phyloP scores from a whole-genome alignment of 1,140 invertebrate species.

The Hydropsyche tenuis region DNA sequence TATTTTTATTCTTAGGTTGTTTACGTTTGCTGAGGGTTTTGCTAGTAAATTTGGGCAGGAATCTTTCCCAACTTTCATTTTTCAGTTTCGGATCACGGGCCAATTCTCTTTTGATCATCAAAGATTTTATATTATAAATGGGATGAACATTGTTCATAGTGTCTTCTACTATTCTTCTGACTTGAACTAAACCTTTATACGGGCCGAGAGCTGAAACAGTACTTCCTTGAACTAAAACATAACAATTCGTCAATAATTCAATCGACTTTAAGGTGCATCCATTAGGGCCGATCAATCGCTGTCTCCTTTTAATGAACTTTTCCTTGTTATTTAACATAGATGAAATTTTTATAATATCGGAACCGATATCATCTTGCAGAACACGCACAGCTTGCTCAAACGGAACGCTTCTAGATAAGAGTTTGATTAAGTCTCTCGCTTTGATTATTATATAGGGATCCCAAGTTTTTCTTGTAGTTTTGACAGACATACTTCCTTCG shows the following conservation, averaged over 20 bases:
- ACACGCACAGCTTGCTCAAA: slow-evolving; percentile 91
- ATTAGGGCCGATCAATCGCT: slow-evolving; percentile 95
- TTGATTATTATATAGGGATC: slow-evolving; percentile 98
- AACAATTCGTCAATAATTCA: slow-evolving; percentile 97
- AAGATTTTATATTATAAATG: slow-evolving; percentile 98
- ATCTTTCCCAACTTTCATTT: slow-evolving; percentile 97
- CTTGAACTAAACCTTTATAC: slow-evolving; percentile 92
- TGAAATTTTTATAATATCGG: slow-evolving; percentile 98
- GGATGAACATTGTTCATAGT: slow-evolving; percentile 99
- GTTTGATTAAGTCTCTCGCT: slow-evolving; percentile 94
- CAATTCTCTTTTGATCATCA: slow-evolving; percentile 98
- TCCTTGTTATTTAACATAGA: slow-evolving; percentile 90
- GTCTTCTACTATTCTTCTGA: slow-evolving; percentile 91
- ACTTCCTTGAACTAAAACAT: slow-evolving; percentile 96
- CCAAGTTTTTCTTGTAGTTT: slow-evolving; percentile 97
- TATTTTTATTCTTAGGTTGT: slow-evolving; percentile 82
- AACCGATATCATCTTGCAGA: slow-evolving; percentile 87
- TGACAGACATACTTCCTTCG: slow-evolving; percentile 94
- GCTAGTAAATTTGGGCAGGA: slow-evolving; percentile 94
- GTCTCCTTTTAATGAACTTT: slow-evolving; percentile 94
- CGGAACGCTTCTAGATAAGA: slow-evolving; percentile 94
- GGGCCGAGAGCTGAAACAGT: slow-evolving; percentile 97
- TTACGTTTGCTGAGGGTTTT: slow-evolving; percentile 91
- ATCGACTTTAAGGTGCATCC: slow-evolving; percentile 97
- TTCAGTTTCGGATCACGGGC: slow-evolving; percentile 89